Evolutionary conservation across 2,888 invertebrate species (phyloP), one percentile per base, ranked within the genome.

Genomic region (Chloroclysta siterata): DNA sequence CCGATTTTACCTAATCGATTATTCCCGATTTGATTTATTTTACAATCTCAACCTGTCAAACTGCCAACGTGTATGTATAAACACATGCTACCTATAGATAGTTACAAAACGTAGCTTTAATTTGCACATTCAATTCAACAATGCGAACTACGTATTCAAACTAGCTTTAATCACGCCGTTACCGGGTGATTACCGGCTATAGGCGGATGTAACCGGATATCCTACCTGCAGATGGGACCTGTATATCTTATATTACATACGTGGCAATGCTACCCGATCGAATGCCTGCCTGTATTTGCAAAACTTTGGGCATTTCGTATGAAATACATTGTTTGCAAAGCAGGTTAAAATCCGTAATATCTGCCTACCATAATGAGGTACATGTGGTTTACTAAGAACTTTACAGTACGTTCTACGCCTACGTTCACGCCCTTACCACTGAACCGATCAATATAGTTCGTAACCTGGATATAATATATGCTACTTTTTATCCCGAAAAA

Each of bases 171-270:
- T 56, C 15, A 50, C 42, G 42, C 53, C 41, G 53, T 54, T 29
- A 39, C 53, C 42, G 29, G 28, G 58, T 51, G 44, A 59, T 63
- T 63, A 63, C 46, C 29, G 52, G 17, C 58, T 53, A 47, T 8
- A 46, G 11, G 39, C 56, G 58, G 53, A 17, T 54, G 53, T 58
- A 50, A 33, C 57, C 36, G 63, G 57, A 58, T 63, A 46, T 59
- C 54, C 63, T 50, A 48, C 48, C 48, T 33, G 42, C 63, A 63
- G 58, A 59, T 59, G 63, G 44, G 54, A 29, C 60, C 60, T 11
- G 15, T 29, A 29, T 46, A 52, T 51, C 17, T 36, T 53, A 52
- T 17, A 58, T 56, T 56, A 50, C 41, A 50, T 29, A 57, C 11
- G 4, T n/a, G 5, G n/a, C 15, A 33, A 15, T 7, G 11, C 47